Evolutionary conservation across 2,888 invertebrate species (phyloP), one percentile per base, ranked within the genome.

Genomic region (Lumbricus terrestris): DNA sequence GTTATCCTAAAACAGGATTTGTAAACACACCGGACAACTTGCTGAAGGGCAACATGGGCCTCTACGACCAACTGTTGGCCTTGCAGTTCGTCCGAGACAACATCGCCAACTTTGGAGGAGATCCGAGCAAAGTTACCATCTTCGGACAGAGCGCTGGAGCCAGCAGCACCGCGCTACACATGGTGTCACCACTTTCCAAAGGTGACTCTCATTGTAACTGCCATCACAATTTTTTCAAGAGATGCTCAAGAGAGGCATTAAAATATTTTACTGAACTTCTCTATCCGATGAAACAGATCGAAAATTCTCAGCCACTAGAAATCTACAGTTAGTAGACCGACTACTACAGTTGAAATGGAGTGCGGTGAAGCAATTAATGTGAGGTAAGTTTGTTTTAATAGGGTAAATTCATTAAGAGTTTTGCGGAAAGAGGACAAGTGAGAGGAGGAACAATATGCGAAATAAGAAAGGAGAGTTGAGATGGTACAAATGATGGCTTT

Each of bases 121-220:
- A 91, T 33, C 90, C 91, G 13, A 88, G 69, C 33, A 40, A 85
- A 54, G 91, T 91, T 37, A 91, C 91, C 29, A 88, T 91, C 40
- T 91, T 90, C 47, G 91, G 91, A 35, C 91, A 91, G 89, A 91
- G 90, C 82, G 91, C 91, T 18, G 91, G 91, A 20, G 91, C 91
- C 23, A 82, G 90, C n/a, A 91, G 91, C 83, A 33, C 91, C 23
- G 83, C 54, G 83, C 90, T 91, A 23, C 90, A 91, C 82, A 20
- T 91, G 8, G 37, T 91, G 6, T 89, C 89, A 34, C 91, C 90
- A 38, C 29, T 40, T 13, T 89, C 90, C 23, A 89, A n/a, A 89
- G 88, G 90, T 90, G 37, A n/a, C n/a, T n/a, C n/a, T n/a, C 33
- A n/a, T 15, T 88, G 20, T 20, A 35, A 34, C 35, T 16, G 3